Conservation (phyloP, 1,140 invertebrate species). For the Scaptomyza hsui region DNA sequence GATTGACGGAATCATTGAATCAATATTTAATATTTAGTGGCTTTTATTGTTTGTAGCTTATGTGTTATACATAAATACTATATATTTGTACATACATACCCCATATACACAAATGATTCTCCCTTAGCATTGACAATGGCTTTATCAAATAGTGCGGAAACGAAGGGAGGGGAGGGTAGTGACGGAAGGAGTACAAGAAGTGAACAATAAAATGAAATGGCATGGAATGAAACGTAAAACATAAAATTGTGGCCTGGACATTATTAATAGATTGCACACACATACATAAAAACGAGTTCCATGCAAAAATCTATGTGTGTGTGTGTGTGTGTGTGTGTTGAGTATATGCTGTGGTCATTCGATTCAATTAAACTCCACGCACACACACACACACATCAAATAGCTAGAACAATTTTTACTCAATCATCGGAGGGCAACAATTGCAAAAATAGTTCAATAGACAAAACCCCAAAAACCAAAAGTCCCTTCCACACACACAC, state of each 20-base stretch:
- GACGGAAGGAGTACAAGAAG: neutral
- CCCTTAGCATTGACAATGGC: constrained; percentile 18
- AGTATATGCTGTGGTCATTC: constrained; percentile 36
- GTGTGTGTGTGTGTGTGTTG: neutral
- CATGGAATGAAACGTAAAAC: constrained; percentile 53
- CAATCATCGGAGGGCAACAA: constrained; percentile 9
- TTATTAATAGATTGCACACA: constrained; percentile 50
- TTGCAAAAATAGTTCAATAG: neutral
- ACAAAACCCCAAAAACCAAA: constrained; percentile 16
- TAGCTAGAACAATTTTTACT: neutral
- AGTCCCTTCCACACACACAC: neutral
- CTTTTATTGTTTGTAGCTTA: constrained; percentile 25
- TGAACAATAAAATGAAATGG: constrained; percentile 52
- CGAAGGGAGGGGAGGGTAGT: neutral
- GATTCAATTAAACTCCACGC: constrained; percentile 47
- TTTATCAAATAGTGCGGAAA: neutral
- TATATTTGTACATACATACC: too few species aligned
- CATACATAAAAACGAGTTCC: too few species aligned
- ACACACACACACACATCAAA: constrained; percentile 18
- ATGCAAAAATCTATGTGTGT: neutral
- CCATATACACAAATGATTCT: too few species aligned
- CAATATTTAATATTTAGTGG: constrained; percentile 46
- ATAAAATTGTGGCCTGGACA: constrained; percentile 51
- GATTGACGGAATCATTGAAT: constrained; percentile 1
- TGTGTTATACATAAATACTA: neutral